Base-by-base conservation (phyloP, 1,140 invertebrate species). In the Temnothorax longispinosus region DNA sequence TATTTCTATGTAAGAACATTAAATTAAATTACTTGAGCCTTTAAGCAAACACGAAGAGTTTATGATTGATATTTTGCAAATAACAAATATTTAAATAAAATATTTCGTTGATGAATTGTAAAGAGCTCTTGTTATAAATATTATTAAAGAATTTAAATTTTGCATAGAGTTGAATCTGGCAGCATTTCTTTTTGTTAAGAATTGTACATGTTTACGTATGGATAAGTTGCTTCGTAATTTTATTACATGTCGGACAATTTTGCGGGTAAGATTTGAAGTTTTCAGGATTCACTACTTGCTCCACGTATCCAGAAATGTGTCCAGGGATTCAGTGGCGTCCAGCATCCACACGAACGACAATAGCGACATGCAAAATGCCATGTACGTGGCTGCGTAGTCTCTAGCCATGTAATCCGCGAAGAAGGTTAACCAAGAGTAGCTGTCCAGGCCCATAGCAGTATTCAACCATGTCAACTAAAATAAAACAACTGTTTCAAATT, bases 301-400 rank as follows among this genome's bases (percentile, higher is more conserved):
- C 92, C 94, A 92, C 52, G 90, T 85, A 15, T 95, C 95, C 56
- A 94, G 82, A 58, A 95, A 92, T 5, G 93, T 92, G 50, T 95
- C 94, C 15, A 95, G 81, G 0, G 93, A 94, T 84, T 95, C 95
- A 2, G 95, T 95, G 0, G 95, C 95, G 27, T 95, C 95, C 54
- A 95, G 74, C 95, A 95, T 95, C 95, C 95, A 95, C 0, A 95
- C 85, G n/a, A 95, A 95, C 0, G 94, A 93, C 10, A 95, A 80
- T n/a, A 95, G 65, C 0, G 95, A 92, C 21, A 94, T 80, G 72
- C 94, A 95, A 72, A 92, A 93, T 0, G 94, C 91, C 77, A 94
- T 92, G 38, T 94, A 92, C 18, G 62, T 88, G 0, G 93, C 88
- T 5, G 94, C 94, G 13, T 88, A 77, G 6, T 95, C 92, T 44